Evolutionary conservation across 2,888 invertebrate species (phyloP), one percentile per base, ranked within the genome.

Genomic region (Ecdyonurus torrentis): DNA sequence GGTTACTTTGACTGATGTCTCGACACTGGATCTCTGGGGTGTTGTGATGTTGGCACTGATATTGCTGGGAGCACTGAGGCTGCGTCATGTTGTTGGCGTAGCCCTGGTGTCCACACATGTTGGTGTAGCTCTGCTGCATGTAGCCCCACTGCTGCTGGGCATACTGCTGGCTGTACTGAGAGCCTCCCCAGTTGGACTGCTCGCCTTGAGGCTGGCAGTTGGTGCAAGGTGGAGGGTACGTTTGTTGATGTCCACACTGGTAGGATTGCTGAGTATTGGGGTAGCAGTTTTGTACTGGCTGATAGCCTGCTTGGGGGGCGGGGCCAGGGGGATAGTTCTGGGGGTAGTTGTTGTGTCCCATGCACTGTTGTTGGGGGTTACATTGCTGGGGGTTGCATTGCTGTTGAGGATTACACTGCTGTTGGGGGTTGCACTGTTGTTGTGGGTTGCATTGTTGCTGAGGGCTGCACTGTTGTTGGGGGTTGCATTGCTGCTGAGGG

Each of bases 1-100:
- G 3, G 76, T n/a, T 5, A 0, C 84, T 84, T 69, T 85, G 85
- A 59, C 83, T 84, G 65, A 85, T 84, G 66, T 84, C 84, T 74
- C 83, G 80, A 63, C 85, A 85, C 71, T 85, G 85, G 0, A 85
- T 83, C 63, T 85, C 85, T 22, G 55, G 55, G n/a, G n/a, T 55
- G 55, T 55, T 55, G 55, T 37, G 37, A 37, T 37, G 37, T 53
- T 65, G 24, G 61, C 64, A 23, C 55, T 61, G n/a, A 61, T 62
- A 22, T 52, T 59, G 24, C 52, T 61, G 60, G 24, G 59, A 63
- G 37, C 59, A 19, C 25, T 61, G 52, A 25, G 65, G 20, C 52
- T 63, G 63, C 20, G 53, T 20, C 59, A 52, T 25, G 52, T 64
- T 70, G 3, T 69, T 65, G 59, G 76, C 76, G 50, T 76, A 75